A percentile compares a stretch with the other conserved stretches of the same genome.
Conservation (phyloP, 2,113 vertebrate species). For the Narcine bancroftii region DNA sequence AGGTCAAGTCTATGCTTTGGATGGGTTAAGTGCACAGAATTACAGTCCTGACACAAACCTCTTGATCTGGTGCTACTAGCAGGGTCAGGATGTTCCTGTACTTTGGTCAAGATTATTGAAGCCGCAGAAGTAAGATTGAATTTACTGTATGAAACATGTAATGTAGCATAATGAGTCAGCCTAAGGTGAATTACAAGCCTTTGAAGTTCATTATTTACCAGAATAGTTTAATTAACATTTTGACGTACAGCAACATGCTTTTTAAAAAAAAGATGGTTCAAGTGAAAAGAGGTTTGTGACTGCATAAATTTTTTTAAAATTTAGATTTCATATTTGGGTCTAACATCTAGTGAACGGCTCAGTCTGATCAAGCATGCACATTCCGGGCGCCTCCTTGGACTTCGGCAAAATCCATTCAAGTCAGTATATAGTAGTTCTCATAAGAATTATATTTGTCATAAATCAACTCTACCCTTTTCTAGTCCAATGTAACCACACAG, state of each 20-base stretch:
- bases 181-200: background rate
- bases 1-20: background rate
- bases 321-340: slow-evolving; percentile 75
- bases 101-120: background rate
- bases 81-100: background rate
- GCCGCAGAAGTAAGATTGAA: background rate
- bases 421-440: background rate
- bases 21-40: background rate
- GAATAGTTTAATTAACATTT: background rate
- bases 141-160: background rate
- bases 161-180: background rate
- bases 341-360: slow-evolving; percentile 79
- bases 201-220: background rate
- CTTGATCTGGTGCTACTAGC: background rate
- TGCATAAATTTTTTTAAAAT: slow-evolving; percentile 24
- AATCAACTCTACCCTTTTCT: background rate
- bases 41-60: background rate
- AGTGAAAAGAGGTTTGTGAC: background rate
- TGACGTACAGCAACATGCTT: background rate
- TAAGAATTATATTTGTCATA: background rate
- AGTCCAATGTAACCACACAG: background rate
- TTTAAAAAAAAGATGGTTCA: background rate
- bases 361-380: slow-evolving; percentile 63
- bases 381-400: slow-evolving; percentile 62
- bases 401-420: slow-evolving; percentile 87